Evolutionary conservation across 1,140 invertebrate genomes (phyloP), one percentile per base, ranked within the genome.

Genomic region (Drosophila nikananu): DNA sequence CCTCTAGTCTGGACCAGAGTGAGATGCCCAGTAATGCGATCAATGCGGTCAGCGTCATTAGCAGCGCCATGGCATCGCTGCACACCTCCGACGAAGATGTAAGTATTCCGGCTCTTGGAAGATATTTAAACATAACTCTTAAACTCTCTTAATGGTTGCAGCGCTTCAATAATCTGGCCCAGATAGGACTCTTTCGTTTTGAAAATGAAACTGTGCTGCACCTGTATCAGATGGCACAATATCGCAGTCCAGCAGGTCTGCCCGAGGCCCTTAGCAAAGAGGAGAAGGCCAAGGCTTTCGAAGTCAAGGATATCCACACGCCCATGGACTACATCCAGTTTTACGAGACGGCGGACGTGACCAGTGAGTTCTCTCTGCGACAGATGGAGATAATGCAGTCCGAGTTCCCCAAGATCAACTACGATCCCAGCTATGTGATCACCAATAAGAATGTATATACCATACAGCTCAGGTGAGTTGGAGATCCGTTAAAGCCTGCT

Each of bases 351-450:
- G 68, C 80, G 1, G 86, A 93, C 72, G 74, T 77, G 1, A 74
- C 73, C 25, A 82, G 81, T 46, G 89, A 92, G 32, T 93, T 77
- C 42, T 91, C 92, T 0, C 48, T 92, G 52, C 72, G 89, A 0
- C 92, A 93, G 77, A 86, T 91, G 83, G 92, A 93, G 54, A 90
- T 93, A 27, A 92, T 93, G 91, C 78, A 92, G 48, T 70, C 62
- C 30, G 91, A 92, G 67, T 93, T 93, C 54, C 92, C 92, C 5
- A 89, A 83, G 25, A 92, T 93, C 32, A 92, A 92, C 51, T 92
- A 95, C 48, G 95, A 95, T 94, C 95, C 95, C 5, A 97, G 96
- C 92, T 93, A 97, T 80, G 93, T 97, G 61, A 94, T 97, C 23
- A 97, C 96, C 41, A 95, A 95, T 92, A 93, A 93, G 79, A 94